phyloP scores from a whole-genome alignment of 2,888 invertebrate genomes.

The Adelphocoris suturalis region DNA sequence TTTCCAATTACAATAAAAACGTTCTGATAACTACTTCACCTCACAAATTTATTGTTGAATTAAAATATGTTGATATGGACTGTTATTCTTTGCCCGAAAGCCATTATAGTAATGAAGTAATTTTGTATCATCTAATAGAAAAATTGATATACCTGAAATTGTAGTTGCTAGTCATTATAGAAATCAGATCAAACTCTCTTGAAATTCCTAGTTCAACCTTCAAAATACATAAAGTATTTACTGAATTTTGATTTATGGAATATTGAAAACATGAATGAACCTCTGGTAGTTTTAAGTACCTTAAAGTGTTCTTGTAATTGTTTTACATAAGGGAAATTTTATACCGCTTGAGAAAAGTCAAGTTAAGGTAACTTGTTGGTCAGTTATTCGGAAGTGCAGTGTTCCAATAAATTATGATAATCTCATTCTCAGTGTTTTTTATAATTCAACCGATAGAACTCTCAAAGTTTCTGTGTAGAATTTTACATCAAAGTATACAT shows the following conservation, averaged over 20 bases:
- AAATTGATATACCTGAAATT: neutral
- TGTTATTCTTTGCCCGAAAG: neutral
- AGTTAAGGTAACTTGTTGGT: neutral
- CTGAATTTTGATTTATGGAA: neutral
- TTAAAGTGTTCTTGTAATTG: conserved; percentile 52
- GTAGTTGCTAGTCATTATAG: neutral
- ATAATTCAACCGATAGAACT: no score
- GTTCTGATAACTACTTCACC: no score
- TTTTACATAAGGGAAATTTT: conserved; percentile 5
- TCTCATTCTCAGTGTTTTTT: neutral
- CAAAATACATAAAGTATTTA: neutral
- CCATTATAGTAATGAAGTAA: neutral
- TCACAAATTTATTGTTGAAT: no score
- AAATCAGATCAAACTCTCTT: neutral
- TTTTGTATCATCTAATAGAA: neutral
- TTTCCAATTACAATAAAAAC: no score
- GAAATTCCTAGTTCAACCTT: neutral
- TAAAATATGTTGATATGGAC: no score
- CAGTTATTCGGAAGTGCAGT: conserved; percentile 3
- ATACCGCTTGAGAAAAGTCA: conserved; percentile 8
- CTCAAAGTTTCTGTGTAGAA: no score
- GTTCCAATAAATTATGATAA: conserved; percentile 6
- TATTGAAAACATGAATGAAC: neutral
- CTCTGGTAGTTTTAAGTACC: conserved; percentile 15
- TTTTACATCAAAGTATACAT: no score